phyloP scores from a whole-genome alignment of 2,113 vertebrate genomes.

The Plectropomus leopardus region DNA sequence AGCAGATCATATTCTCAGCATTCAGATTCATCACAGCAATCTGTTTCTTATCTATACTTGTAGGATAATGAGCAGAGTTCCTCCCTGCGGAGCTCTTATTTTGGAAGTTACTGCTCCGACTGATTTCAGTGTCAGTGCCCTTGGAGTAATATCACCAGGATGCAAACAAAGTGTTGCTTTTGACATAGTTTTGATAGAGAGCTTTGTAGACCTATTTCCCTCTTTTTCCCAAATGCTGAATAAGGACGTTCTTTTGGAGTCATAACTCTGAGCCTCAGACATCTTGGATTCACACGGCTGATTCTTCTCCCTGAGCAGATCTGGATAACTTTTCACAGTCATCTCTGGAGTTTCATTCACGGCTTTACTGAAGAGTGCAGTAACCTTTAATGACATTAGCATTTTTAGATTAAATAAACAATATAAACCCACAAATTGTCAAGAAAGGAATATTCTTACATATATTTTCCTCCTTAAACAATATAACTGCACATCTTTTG shows the following conservation, averaged over 20 bases:
- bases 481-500: too few relatives aligned
- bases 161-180: conserved; percentile 14
- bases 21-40: conserved; percentile 54
- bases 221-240: not conserved
- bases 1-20: conserved; percentile 43
- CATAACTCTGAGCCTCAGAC: conserved; percentile 26
- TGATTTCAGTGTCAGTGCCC: conserved; percentile 22
- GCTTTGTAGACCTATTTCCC: not conserved
- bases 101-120: conserved; percentile 20
- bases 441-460: too few relatives aligned
- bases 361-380: not conserved
- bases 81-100: not conserved
- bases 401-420: too few relatives aligned
- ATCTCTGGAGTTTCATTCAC: not conserved
- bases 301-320: not conserved
- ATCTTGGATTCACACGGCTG: conserved; percentile 24
- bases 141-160: not conserved
- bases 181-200: not conserved
- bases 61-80: conserved; percentile 9
- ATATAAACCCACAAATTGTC: too few relatives aligned
- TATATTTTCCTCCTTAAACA: too few relatives aligned
- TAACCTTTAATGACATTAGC: not conserved
- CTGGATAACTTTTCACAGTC: not conserved
- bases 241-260: conserved; percentile 20
- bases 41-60: conserved; percentile 40